Evolutionary conservation across 2,113 vertebrate species (phyloP), one percentile per base, ranked within the genome.

Genomic region (Indicator indicator): DNA sequence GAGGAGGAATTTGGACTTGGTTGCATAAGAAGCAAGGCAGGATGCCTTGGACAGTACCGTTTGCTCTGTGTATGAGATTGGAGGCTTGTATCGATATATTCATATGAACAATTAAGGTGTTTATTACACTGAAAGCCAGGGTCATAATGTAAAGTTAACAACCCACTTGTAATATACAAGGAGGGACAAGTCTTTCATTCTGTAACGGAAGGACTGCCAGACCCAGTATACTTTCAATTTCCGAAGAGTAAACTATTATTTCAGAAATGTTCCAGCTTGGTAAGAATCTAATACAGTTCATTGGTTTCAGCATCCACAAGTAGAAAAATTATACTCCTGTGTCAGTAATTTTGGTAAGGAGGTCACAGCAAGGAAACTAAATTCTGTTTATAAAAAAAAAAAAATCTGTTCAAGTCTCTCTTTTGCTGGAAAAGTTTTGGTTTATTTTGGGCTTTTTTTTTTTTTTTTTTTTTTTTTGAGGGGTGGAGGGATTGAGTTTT

Each of bases 401-500:
- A 60, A 68, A 69, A 63, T 32, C 18, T 5, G 7, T 79, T 85
- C 20, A n/a, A 73, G 33, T 59, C 52, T 67, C 72, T 67, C 42
- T 85, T 83, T 42, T 92, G 46, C 77, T 80, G 72, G 63, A 93
- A 90, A 90, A 93, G 84, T 92, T 92, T 96, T 89, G 93, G 54
- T 67, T 40, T 65, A 65, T 65, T 59, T 85, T 11, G 48, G 48
- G 48, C 48, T 50, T 50, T 9, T 23, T 50, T 50, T 50, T 46
- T 46, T 50, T 50, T 9, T 23, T 50, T 50, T 50, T 46, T 11
- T 50, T 50, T 21, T 23, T 11, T 23, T 50, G 19, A 21, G 20
- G 48, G 48, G 20, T 48, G 48, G 48, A 48, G 48, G 48, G 20
- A 20, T 50, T 50, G 48, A 21, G 48, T 21, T 50, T 50, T 50